Evolutionary conservation across 2,888 invertebrate species (phyloP), one percentile per base, ranked within the genome.

Genomic region (Tinea trinotella): DNA sequence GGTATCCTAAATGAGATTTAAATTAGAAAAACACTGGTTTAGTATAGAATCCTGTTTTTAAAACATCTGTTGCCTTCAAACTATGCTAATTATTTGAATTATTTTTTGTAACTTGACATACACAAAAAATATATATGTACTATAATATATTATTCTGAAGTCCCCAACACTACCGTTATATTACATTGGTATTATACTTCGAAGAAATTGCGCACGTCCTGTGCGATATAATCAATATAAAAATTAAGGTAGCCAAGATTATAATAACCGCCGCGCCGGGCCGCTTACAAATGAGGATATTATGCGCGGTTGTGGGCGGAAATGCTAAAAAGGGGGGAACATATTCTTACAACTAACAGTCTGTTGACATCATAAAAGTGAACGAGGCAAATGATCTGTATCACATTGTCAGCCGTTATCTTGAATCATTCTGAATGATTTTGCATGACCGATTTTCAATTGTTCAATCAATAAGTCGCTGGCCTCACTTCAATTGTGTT

Each of bases 161-260:
- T n/a, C n/a, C 6, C 24, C 24, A 24, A 24, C 24, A 15, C 6
- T 13, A 40, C 40, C 40, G 40, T 40, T 40, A 12, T 12, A 15
- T 2, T 15, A n/a, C n/a, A 15, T n/a, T 40, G 7, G 13, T 13
- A 40, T 40, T 13, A 15, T 40, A 15, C 12, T 40, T 40, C 40
- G 7, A 15, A 40, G 40, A 40, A 40, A 15, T 15, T 15, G 40
- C 15, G 40, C 13, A 40, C 40, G 40, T 40, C 40, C 40, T 40
- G 40, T 40, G 40, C 40, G 40, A 40, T 40, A 40, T 13, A 40
- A 40, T 40, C 40, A 13, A 40, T 15, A 13, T 40, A 40, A 40
- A 40, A 40, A 40, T 40, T 40, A 40, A 40, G 13, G 40, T 40
- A 40, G 6, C 40, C 13, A 30, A 30, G 7, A 30, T 30, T 30